These are phyloP conservation scores for Acanthurus tractus DNA, from an alignment of 2,797 vertebrate species.

Conservation along the genomic window DNA sequence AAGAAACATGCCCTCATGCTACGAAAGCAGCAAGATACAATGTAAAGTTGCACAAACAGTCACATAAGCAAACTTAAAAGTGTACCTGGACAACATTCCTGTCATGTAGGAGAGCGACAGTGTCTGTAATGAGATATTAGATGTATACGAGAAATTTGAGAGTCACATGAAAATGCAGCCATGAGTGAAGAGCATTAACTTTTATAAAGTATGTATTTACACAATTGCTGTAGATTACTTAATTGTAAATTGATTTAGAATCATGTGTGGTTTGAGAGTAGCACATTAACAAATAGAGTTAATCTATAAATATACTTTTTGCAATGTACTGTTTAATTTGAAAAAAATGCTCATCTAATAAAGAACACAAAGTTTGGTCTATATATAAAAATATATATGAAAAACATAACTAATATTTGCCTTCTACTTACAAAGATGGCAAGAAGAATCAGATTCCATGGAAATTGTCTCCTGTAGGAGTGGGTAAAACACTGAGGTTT, in stretches of 20 bases:
- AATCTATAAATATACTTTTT: neutral
- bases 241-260: neutral
- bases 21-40: slow-evolving; percentile 7
- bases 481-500: slow-evolving; percentile 1
- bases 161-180: neutral
- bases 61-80: slow-evolving; percentile 19
- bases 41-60: neutral
- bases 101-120: slow-evolving; percentile 95
- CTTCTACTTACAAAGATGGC: slow-evolving; percentile 91
- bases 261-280: neutral
- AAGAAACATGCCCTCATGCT: slow-evolving; percentile 15
- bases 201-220: neutral
- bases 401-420: neutral
- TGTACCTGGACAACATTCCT: slow-evolving; percentile 94
- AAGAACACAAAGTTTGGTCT: neutral
- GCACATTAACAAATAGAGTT: neutral
- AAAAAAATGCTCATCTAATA: slow-evolving; percentile 7
- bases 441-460: slow-evolving; percentile 95
- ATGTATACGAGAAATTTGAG: slow-evolving; percentile 43
- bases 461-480: slow-evolving; percentile 90
- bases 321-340: neutral
- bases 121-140: slow-evolving; percentile 86
- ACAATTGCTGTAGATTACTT: neutral
- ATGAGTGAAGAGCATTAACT: neutral
- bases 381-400: neutral